Evolutionary conservation across 2,113 vertebrate genomes (phyloP).

Genomic region (Alces alces): DNA sequence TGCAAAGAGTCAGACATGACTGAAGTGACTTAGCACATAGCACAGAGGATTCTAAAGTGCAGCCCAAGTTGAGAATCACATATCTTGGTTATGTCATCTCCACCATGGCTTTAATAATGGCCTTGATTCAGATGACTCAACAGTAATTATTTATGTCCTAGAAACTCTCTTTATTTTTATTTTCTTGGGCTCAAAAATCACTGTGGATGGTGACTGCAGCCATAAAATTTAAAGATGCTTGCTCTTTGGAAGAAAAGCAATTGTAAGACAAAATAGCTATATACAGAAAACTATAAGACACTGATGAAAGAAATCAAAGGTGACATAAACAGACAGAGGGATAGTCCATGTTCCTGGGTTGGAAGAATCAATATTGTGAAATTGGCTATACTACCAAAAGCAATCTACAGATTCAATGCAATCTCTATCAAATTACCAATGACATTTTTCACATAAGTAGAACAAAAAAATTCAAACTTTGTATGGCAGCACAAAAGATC

Average conservation of each 20-base stretch:
- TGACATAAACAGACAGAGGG: not conserved
- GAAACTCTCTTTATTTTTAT: not conserved
- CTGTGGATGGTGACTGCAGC: not conserved
- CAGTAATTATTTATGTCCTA: not conserved
- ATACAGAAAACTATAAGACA: not conserved
- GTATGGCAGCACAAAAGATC: not conserved
- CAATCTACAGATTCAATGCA: not conserved
- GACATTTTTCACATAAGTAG: not conserved
- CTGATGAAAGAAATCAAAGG: not conserved
- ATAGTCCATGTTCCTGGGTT: not conserved
- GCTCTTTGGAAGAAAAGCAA: not conserved
- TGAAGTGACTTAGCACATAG: not conserved
- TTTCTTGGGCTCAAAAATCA: not conserved
- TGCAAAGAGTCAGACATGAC: not conserved
- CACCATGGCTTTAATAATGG: not conserved
- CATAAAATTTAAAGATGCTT: not conserved
- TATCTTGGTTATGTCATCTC: not conserved
- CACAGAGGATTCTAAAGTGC: not conserved
- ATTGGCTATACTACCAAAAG: not conserved
- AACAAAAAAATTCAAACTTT: not conserved
- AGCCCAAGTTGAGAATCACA: not conserved
- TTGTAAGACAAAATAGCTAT: not conserved
- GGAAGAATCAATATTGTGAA: not conserved
- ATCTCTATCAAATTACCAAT: not conserved
- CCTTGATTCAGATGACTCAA: not conserved